These are phyloP conservation scores for Trachelus iudaicus DNA, from an alignment of 2,888 invertebrate species.

Conservation along the genomic window DNA sequence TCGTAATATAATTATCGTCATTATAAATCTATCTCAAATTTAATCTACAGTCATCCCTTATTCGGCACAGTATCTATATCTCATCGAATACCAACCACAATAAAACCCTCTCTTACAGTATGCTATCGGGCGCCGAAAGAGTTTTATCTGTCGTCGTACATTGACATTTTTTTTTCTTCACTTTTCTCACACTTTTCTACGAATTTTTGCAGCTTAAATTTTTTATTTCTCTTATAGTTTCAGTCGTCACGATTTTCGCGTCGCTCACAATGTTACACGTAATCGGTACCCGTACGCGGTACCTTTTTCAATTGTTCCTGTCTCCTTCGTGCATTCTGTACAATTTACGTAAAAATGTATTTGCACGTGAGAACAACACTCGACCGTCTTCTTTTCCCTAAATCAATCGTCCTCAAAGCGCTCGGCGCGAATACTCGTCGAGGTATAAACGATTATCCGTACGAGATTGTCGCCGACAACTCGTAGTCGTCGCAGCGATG, in stretches of 20 bases:
- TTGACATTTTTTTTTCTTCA: slow-evolving; percentile 6
- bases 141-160: not conserved
- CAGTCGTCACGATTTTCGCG: not conserved
- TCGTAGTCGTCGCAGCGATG: not conserved
- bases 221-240: not conserved
- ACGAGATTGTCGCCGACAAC: not conserved
- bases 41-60: not conserved
- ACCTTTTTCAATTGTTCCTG: not conserved
- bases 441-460: not conserved
- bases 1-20: not conserved
- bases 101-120: not conserved
- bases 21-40: not conserved
- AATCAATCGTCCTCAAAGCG: not conserved
- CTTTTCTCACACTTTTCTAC: not conserved
- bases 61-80: not conserved
- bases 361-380: not conserved
- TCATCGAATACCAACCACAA: not conserved
- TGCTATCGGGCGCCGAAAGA: not conserved
- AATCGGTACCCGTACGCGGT: not conserved
- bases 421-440: not conserved
- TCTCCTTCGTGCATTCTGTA: not conserved
- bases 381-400: not conserved
- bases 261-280: not conserved
- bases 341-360: not conserved
- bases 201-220: not conserved